These are phyloP conservation scores for Xiphophorus birchmanni DNA, from an alignment of 2,797 vertebrate species.

Conservation along the genomic window DNA sequence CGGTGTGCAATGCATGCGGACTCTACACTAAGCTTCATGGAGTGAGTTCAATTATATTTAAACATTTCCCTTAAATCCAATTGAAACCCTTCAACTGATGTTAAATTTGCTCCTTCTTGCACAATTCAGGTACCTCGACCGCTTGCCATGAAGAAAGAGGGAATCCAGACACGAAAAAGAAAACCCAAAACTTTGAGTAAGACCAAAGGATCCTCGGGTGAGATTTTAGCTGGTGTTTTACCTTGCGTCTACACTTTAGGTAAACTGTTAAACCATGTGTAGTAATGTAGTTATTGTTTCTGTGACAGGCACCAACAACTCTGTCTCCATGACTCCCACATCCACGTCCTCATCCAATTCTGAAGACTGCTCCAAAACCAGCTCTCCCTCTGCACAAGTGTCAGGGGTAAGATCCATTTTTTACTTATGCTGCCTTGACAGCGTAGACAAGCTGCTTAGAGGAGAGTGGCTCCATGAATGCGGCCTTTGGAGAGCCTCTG, in stretches of 20 bases:
- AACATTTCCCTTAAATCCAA: background rate
- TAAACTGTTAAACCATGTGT: background rate
- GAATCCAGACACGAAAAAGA: constrained; percentile 98
- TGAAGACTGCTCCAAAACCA: constrained; percentile 94
- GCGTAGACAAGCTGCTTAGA: background rate
- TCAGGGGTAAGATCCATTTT: constrained; percentile 82
- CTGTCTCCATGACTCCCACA: constrained; percentile 96
- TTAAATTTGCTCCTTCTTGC: background rate
- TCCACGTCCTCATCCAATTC: constrained; percentile 96
- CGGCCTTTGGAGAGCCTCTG: background rate
- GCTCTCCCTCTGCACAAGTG: constrained; percentile 89
- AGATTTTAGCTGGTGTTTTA: constrained; percentile 15
- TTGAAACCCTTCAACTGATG: background rate
- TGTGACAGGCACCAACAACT: constrained; percentile 85
- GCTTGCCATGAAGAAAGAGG: constrained; percentile 99
- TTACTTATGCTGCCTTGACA: background rate
- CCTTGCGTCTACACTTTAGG: background rate
- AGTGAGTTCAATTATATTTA: constrained; percentile 73
- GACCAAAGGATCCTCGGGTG: constrained; percentile 91
- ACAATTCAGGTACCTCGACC: constrained; percentile 90
- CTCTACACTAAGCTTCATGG: constrained; percentile 98
- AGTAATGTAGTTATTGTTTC: background rate
- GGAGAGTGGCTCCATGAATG: background rate
- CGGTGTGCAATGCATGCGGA: constrained; percentile 97
- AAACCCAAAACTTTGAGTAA: constrained; percentile 99